Evolutionary conservation across 2,113 vertebrate genomes (phyloP), one percentile per base, ranked within the genome.

Genomic region (Atherinomorus stipes): DNA sequence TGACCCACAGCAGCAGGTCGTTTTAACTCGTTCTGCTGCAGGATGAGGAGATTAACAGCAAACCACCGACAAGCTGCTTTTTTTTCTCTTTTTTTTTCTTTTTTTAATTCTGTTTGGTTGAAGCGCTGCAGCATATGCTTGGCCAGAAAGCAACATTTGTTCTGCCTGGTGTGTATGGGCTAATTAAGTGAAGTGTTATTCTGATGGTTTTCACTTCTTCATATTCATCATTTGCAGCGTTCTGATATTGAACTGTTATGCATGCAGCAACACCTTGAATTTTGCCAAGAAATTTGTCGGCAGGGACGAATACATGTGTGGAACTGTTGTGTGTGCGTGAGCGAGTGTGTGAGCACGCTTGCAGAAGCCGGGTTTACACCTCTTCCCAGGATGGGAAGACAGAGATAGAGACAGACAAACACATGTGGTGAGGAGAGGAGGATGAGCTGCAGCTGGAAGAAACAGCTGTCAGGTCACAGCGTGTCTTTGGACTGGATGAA

Each of bases 151-250:
- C 87, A 91, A 69, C 86, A 92, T 91, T 93, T 92, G 90, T 91
- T 89, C 86, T 83, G 89, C 79, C 85, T 90, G 80, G 87, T 86
- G 78, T 83, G 87, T 82, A 73, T 83, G 62, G 84, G 67, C 87
- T 94, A 91, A 94, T 94, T 92, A 94, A 90, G 81, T 72, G 72
- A 93, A 87, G 90, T 94, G 93, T 92, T 94, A 90, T 91, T 93
- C 91, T 86, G 94, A 75, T 87, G 85, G 63, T 88, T 93, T 90
- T 85, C 88, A 85, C 88, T 91, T 87, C 89, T 91, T 94, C 86
- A 90, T 92, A 91, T 92, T 93, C 90, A 85, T 90, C 78, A 67
- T 90, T 91, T 89, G 87, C 86, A 86, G 89, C 81, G 71, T 86
- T 90, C 72, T 65, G 73, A 87, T 88, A 93, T 91, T 90, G 89